Percentiles rank a stretch among this genome's conserved stretches.
These are phyloP conservation scores for Brenthis hecate DNA, from an alignment of 2,888 invertebrate species.

Conservation along the genomic window DNA sequence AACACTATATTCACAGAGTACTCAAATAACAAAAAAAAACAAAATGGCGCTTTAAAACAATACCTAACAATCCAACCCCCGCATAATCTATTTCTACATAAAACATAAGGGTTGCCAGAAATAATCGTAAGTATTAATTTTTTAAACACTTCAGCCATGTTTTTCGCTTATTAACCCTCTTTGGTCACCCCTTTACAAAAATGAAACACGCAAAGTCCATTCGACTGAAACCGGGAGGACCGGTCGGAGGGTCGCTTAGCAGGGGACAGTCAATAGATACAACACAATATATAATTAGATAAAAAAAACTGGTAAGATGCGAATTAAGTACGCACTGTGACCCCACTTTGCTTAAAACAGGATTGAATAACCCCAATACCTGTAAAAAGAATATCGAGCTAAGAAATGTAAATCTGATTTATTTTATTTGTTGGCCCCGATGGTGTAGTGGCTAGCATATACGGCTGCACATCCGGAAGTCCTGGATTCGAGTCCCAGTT, in stretches of 20 bases:
- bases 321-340: conserved; percentile 1
- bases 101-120: conserved; percentile 6
- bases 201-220: conserved; percentile 70
- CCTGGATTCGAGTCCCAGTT: no score
- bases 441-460: no score
- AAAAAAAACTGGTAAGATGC: conserved; percentile 11
- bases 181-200: conserved; percentile 48
- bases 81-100: background rate
- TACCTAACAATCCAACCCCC: background rate
- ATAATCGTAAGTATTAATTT: conserved; percentile 37
- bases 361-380: background rate
- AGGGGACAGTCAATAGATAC: conserved; percentile 33
- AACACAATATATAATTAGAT: conserved; percentile 25
- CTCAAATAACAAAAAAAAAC: background rate
- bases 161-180: conserved; percentile 57
- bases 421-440: no score
- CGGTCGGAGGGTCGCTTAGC: conserved; percentile 43
- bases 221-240: conserved; percentile 59
- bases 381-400: no score
- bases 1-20: background rate
- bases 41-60: background rate
- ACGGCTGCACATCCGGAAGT: no score
- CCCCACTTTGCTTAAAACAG: background rate
- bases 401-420: no score
- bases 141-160: conserved; percentile 50